These are phyloP conservation scores for Drosophila ohnishii DNA, from an alignment of 1,140 invertebrate genomes.

Conservation along the genomic window DNA sequence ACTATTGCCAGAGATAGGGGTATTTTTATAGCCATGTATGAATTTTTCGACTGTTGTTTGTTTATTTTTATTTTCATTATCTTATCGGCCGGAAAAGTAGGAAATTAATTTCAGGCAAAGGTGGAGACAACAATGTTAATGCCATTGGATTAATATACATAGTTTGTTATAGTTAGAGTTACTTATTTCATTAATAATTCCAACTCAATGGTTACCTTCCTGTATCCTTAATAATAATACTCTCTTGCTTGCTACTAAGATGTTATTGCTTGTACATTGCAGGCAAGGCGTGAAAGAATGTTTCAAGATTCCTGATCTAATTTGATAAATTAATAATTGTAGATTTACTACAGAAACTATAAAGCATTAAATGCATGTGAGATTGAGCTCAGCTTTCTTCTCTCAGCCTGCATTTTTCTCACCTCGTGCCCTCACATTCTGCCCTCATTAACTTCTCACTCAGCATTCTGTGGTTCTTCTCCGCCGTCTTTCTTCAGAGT, in stretches of 20 bases:
- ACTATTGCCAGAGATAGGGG: neutral
- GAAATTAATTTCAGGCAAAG: conserved; percentile 15
- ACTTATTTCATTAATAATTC: too few species aligned
- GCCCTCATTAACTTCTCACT: conserved; percentile 34
- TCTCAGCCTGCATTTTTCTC: conserved; percentile 3
- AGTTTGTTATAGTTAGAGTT: too few species aligned
- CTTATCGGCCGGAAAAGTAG: conserved; percentile 31
- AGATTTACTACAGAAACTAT: neutral
- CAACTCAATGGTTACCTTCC: too few species aligned
- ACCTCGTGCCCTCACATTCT: conserved; percentile 17
- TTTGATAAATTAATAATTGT: neutral
- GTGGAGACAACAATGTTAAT: neutral
- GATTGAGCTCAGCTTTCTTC: conserved; percentile 25
- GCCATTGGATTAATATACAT: neutral
- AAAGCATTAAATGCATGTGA: neutral
- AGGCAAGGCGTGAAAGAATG: neutral
- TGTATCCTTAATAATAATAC: neutral
- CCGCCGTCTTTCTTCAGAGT: neutral
- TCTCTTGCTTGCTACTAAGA: neutral
- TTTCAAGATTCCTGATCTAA: neutral
- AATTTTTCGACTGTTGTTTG: conserved; percentile 17
- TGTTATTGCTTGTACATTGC: neutral
- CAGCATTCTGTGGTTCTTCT: conserved; percentile 32
- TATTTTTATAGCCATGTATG: neutral
- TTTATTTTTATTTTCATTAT: conserved; percentile 17